A percentile compares a stretch with the other conserved stretches of the same genome.
Evolutionary conservation across 2,113 vertebrate genomes (phyloP).

Genomic region (Rostratula benghalensis): DNA sequence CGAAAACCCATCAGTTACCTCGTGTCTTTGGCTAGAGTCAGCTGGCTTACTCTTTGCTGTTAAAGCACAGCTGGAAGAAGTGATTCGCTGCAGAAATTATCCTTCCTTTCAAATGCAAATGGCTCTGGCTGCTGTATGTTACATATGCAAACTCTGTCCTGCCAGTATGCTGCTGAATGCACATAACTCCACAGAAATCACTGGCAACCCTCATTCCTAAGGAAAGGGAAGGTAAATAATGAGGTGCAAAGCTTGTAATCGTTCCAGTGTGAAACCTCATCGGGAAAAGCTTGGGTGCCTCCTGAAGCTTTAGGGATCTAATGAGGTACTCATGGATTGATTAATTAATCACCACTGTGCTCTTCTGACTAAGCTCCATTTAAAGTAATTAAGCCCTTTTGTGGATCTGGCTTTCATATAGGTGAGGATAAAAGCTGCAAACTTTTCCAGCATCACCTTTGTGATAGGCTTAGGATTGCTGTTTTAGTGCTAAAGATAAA

Average conservation of each 20-base stretch:
- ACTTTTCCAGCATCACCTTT: not conserved
- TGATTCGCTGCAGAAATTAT: not conserved
- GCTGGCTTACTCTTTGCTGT: not conserved
- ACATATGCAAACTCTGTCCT: not conserved
- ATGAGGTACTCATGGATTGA: not conserved
- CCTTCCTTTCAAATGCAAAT: constrained; percentile 25
- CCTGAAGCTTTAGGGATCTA: not conserved
- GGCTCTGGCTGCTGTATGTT: not conserved
- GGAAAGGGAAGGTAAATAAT: not conserved
- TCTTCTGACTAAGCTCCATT: not conserved
- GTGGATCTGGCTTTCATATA: not conserved
- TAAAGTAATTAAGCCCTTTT: constrained; percentile 28
- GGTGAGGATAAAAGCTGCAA: constrained; percentile 20
- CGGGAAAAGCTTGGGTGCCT: not conserved
- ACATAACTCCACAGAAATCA: not conserved
- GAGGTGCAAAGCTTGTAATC: not conserved
- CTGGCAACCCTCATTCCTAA: not conserved
- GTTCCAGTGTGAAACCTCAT: not conserved
- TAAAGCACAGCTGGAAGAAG: constrained; percentile 6
- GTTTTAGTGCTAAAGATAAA: not conserved
- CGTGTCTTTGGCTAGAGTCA: not conserved
- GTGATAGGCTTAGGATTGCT: not conserved
- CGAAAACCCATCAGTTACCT: not conserved
- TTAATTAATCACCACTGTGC: not conserved
- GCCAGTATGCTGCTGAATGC: not conserved